A percentile compares a stretch with the other conserved stretches of the same genome.
Evolutionary conservation across 2,888 invertebrate species (phyloP).

Genomic region (Lasioglossum malachurum): DNA sequence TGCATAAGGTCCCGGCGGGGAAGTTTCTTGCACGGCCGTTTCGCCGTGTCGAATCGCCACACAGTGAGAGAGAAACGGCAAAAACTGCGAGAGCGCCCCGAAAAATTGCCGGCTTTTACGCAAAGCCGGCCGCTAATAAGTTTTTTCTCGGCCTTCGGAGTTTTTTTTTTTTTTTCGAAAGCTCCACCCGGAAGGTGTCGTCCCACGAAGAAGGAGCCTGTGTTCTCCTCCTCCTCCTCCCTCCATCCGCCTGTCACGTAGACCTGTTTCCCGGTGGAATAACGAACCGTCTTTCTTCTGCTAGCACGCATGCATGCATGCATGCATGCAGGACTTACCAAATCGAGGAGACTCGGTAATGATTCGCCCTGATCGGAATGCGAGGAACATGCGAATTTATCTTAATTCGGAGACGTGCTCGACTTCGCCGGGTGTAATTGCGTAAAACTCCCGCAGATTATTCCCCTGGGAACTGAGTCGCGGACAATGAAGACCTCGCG

Average conservation of each 20-base stretch:
- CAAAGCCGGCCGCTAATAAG: conserved; percentile 21
- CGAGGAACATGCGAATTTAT: conserved; percentile 40
- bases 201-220: conserved; percentile 9
- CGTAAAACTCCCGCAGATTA: conserved; percentile 18
- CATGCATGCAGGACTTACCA: conserved; percentile 54
- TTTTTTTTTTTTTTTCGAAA: no score
- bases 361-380: conserved; percentile 24
- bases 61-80: not conserved
- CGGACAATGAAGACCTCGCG: not conserved
- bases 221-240: not conserved
- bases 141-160: conserved; percentile 16
- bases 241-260: conserved; percentile 40
- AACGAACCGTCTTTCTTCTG: conserved; percentile 50
- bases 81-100: not conserved
- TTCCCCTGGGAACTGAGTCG: conserved; percentile 11
- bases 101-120: conserved; percentile 25
- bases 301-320: conserved; percentile 12
- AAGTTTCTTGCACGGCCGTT: conserved; percentile 16
- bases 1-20: conserved; percentile 7
- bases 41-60: conserved; percentile 25
- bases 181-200: conserved; percentile 48
- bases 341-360: conserved; percentile 57
- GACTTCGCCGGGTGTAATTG: conserved; percentile 14
- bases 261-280: conserved; percentile 42
- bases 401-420: conserved; percentile 55